These are phyloP conservation scores for Psittacula derbiana DNA, from an alignment of 2,797 vertebrate genomes.

Conservation along the genomic window DNA sequence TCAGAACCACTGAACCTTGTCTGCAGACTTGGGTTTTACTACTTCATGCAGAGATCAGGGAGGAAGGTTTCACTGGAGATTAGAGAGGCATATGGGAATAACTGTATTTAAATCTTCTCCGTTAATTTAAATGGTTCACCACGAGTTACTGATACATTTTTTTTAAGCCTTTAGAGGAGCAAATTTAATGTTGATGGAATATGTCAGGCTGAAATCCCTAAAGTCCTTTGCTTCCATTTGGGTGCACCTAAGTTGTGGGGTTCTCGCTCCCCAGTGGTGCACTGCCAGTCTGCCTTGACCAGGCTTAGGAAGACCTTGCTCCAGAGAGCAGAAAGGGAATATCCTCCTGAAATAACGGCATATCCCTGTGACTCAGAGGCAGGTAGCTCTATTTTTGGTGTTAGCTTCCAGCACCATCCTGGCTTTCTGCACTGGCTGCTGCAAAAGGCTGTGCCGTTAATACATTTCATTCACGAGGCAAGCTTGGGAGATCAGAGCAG, in stretches of 20 bases:
- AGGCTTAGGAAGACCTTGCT: not conserved
- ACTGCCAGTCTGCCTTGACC: not conserved
- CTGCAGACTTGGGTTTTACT: not conserved
- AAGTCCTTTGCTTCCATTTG: not conserved
- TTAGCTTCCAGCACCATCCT: not conserved
- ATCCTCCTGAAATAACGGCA: not conserved
- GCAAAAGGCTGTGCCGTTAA: not conserved
- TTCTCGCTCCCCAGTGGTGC: accelerated
- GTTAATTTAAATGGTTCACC: not conserved
- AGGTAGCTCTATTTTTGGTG: not conserved
- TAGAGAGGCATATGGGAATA: not conserved
- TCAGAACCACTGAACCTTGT: not conserved
- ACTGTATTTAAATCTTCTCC: not conserved
- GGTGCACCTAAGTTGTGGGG: not conserved
- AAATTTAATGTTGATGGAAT: not conserved
- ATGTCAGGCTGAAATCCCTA: not conserved
- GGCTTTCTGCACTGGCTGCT: not conserved
- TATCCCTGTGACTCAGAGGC: not conserved
- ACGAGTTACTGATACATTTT: not conserved
- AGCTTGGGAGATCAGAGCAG: slow-evolving; percentile 1
- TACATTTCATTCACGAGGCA: not conserved
- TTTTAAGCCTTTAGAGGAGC: not conserved
- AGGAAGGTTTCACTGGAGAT: not conserved
- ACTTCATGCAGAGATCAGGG: not conserved
- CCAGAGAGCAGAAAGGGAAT: not conserved